These are phyloP conservation scores for Drosophila histrio DNA, from an alignment of 2,888 invertebrate genomes.

Conservation along the genomic window DNA sequence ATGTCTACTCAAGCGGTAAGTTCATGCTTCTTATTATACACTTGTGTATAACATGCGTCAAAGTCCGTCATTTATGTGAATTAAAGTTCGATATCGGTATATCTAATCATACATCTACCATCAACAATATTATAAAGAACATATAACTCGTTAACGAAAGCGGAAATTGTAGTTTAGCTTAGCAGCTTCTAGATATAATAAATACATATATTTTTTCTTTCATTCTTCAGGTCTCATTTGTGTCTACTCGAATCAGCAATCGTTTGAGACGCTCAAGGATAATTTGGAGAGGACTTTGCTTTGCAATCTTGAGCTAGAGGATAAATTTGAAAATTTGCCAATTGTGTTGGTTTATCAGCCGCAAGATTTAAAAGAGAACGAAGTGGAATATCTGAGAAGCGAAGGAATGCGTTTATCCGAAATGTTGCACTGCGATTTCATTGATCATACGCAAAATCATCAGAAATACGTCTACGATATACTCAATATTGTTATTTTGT, in stretches of 20 bases:
- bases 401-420: constrained; percentile 96
- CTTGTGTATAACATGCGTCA: too few relatives aligned
- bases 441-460: constrained; percentile 84
- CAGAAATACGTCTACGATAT: constrained; percentile 84
- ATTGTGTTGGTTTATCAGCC: constrained; percentile 95
- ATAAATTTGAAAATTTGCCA: constrained; percentile 94
- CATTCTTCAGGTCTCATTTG: constrained; percentile 89
- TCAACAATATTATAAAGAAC: too few relatives aligned
- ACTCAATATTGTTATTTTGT: constrained; percentile 84
- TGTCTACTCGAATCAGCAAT: constrained; percentile 95
- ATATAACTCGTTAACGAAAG: too few relatives aligned
- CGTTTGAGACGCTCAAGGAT: constrained; percentile 95
- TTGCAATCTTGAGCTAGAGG: constrained; percentile 95
- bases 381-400: constrained; percentile 92
- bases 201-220: too few relatives aligned
- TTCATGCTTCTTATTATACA: neutral
- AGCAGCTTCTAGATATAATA: too few relatives aligned
- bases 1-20: constrained; percentile 95
- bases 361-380: constrained; percentile 93
- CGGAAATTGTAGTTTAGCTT: too few relatives aligned
- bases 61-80: too few relatives aligned
- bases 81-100: too few relatives aligned
- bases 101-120: too few relatives aligned
- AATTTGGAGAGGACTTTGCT: constrained; percentile 96
- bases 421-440: constrained; percentile 86